Base-by-base conservation (phyloP, 2,797 vertebrate species). In the Sebastes hubbsi region DNA sequence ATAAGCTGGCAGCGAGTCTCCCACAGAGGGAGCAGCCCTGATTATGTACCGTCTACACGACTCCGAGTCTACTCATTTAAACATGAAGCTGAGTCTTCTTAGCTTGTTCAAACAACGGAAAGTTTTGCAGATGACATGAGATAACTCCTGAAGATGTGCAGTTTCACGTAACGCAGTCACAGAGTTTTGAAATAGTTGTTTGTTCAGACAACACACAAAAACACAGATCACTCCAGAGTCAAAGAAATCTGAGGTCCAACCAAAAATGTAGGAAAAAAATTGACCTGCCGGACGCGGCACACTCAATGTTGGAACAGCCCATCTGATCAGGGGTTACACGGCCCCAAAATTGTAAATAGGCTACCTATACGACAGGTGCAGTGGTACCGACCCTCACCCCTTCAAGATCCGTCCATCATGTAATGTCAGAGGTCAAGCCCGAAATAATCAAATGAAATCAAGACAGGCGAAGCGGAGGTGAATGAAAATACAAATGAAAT, bases 71-170 rank as follows among this genome's bases (percentile, higher is more conserved):
- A 62, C 55, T 72, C 67, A 72, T 60, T 67, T 24, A 18, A 68
- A 70, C 12, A 16, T 27, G 8, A 63, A 81, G 77, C 74, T 91
- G 74, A 82, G 90, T 88, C 88, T 92, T 8, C 14, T 2, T 24
- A 6, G 25, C 67, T 81, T 81, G 54, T 36, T 60, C 27, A 83
- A 86, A 87, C 77, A 78, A 66, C 60, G 22, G 61, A 59, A 60
- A 13, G 12, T 56, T 70, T 46, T 38, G 4, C 46, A 30, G 8
- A 32, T 34, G 29, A 1, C 2, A 5, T 36, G 11, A n/a, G 49
- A 54, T 30, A 36, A 72, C 14, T 60, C 1, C 14, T 22, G 5
- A 27, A 61, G 71, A 22, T 18, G 13, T 22, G 8, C 6, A 8
- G 46, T 29, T 78, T 62, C 25, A 42, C 5, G 3, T 56, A 22